phyloP scores from a whole-genome alignment of 2,797 vertebrate species.

The Phataginus tricuspis region DNA sequence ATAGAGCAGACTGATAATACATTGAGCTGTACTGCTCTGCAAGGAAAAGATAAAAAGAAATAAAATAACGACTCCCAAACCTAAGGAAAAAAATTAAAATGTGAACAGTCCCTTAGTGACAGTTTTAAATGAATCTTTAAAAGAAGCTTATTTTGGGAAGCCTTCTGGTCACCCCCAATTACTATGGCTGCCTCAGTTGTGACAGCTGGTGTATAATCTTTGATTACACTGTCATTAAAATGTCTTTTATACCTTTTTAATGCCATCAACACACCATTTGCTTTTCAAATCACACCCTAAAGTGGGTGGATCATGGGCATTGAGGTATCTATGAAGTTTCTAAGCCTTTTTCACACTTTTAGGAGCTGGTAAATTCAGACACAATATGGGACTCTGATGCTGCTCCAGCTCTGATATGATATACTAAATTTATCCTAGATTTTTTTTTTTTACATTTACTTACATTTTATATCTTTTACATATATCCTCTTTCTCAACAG shows the following conservation, averaged over 20 bases:
- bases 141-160: constrained; percentile 76
- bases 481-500: neutral
- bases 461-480: neutral
- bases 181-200: constrained; percentile 73
- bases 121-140: constrained; percentile 76
- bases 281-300: constrained; percentile 74
- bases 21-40: neutral
- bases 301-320: constrained; percentile 49
- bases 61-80: constrained; percentile 46
- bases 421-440: constrained; percentile 42
- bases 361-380: constrained; percentile 61
- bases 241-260: constrained; percentile 76
- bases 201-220: constrained; percentile 78
- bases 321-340: constrained; percentile 68
- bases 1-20: neutral
- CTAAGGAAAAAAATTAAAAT: constrained; percentile 72
- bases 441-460: constrained; percentile 42
- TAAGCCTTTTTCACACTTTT: constrained; percentile 71
- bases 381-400: constrained; percentile 54
- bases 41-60: constrained; percentile 52
- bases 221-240: constrained; percentile 79
- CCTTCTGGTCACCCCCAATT: constrained; percentile 77
- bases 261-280: constrained; percentile 74
- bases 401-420: constrained; percentile 12
- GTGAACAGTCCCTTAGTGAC: constrained; percentile 67